These are phyloP conservation scores for Centropyge bicolor DNA, from an alignment of 2,797 vertebrate genomes.

Conservation along the genomic window DNA sequence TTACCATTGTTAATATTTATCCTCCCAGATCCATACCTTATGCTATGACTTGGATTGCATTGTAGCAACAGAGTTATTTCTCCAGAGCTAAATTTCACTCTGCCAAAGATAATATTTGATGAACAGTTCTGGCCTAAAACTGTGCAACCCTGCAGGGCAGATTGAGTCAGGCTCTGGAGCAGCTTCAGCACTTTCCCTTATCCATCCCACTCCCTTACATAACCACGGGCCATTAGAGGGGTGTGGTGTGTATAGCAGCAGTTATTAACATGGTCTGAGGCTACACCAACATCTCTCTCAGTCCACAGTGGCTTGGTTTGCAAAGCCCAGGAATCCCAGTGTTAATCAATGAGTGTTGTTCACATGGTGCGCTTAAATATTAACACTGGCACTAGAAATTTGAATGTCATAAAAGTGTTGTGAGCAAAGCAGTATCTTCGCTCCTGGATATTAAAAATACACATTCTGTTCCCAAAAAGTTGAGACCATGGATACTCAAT, in stretches of 20 bases:
- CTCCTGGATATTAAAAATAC: not conserved
- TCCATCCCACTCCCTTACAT: conserved; percentile 80
- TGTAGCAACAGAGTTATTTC: conserved; percentile 42
- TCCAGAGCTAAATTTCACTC: conserved; percentile 59
- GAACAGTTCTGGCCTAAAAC: conserved; percentile 72
- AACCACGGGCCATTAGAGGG: conserved; percentile 78
- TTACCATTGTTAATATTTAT: conserved; percentile 32
- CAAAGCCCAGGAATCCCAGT: not conserved
- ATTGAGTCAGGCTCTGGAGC: conserved; percentile 78
- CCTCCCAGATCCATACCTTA: conserved; percentile 31
- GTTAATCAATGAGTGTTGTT: conserved; percentile 4
- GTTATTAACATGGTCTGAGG: conserved; percentile 72
- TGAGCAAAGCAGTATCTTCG: not conserved
- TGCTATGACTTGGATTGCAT: conserved; percentile 26
- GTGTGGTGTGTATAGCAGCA: conserved; percentile 70
- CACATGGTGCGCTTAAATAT: not conserved
- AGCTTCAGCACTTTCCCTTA: conserved; percentile 73
- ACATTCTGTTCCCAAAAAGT: not conserved
- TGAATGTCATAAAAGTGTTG: conserved; percentile 1
- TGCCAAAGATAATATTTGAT: conserved; percentile 82
- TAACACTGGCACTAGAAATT: not conserved
- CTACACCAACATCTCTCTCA: conserved; percentile 47
- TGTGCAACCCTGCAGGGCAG: conserved; percentile 70
- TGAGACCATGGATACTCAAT: not conserved
- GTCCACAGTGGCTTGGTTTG: conserved; percentile 32